Base-by-base conservation (phyloP, 2,113 vertebrate genomes). In the Australoheros scitulus region DNA sequence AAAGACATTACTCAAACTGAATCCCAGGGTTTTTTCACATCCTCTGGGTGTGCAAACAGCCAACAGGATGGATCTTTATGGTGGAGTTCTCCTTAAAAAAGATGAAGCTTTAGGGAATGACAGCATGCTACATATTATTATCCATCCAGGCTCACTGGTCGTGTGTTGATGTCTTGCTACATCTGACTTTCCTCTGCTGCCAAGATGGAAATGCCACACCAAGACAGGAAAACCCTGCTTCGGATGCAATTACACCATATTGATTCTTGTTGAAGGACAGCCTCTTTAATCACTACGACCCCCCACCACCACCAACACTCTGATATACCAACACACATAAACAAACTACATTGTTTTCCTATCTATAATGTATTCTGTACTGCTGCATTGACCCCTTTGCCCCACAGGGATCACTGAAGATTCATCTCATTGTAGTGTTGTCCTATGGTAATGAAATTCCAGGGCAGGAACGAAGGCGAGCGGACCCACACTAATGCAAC, bases 231-330 rank as follows among this genome's bases (percentile, higher is more conserved):
- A 89, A 52, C 79, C 80, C 83, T 10, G 13, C 52, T 72, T 2
- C 24, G 34, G 68, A 82, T 85, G 70, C 84, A 91, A 89, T 88
- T 87, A 89, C 76, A 64, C 58, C 76, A 20, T 78, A 91, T 91
- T 20, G 87, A 93, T 87, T 89, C 52, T 64, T 68, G 57, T 59
- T 80, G 82, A 88, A 82, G 86, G 52, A 81, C 83, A 76, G 52
- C 77, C 77, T 86, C 83, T 84, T 88, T 84, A 88, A 91, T 92
- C 87, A 87, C 61, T 29, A 38, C 75, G 41, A 34, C 1, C 50
- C 20, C 58, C 41, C 79, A 17, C 26, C 7, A 5, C 18, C 55
- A 32, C 1, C 11, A 14, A 24, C 57, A 41, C n/a, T 52, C 34
- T 17, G 20, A 34, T 76, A 55, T 11, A 59, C 36, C 59, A 81